phyloP scores from a whole-genome alignment of 2,113 vertebrate genomes.

The Sceloporus undulatus region DNA sequence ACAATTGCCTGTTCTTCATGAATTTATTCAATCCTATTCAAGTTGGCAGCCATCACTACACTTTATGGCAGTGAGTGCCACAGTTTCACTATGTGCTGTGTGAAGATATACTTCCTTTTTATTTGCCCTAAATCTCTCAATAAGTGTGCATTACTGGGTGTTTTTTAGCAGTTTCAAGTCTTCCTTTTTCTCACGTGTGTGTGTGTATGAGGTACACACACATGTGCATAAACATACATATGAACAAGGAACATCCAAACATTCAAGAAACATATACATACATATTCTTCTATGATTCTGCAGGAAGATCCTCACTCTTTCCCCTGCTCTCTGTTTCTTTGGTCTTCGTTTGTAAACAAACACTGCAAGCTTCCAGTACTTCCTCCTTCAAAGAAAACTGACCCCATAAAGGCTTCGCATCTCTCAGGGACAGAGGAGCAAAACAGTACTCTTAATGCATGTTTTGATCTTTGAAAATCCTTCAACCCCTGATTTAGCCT shows the following conservation, averaged over 20 bases:
- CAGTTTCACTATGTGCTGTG: too few relatives aligned
- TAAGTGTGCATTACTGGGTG: too few relatives aligned
- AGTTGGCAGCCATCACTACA: too few relatives aligned
- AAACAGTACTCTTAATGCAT: slow-evolving; percentile 17
- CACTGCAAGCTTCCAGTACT: not conserved
- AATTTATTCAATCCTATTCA: too few relatives aligned
- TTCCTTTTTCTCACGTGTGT: not conserved
- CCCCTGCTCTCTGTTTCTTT: not conserved
- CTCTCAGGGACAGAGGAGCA: slow-evolving; percentile 1
- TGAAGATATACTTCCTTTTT: too few relatives aligned
- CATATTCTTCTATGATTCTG: not conserved
- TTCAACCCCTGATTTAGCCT: slow-evolving; percentile 8
- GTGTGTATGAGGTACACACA: not conserved
- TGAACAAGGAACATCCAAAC: not conserved
- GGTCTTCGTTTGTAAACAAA: not conserved
- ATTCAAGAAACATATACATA: not conserved
- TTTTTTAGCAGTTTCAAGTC: not conserved
- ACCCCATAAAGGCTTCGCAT: not conserved
- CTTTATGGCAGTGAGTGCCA: too few relatives aligned
- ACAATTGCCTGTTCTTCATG: too few relatives aligned
- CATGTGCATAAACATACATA: not conserved
- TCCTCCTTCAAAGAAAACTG: not conserved
- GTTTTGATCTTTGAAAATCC: slow-evolving; percentile 22
- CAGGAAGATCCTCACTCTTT: not conserved
- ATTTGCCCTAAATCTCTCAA: not conserved